Evolutionary conservation across 2,797 vertebrate species (phyloP).

Genomic region (Scleropages formosus): DNA sequence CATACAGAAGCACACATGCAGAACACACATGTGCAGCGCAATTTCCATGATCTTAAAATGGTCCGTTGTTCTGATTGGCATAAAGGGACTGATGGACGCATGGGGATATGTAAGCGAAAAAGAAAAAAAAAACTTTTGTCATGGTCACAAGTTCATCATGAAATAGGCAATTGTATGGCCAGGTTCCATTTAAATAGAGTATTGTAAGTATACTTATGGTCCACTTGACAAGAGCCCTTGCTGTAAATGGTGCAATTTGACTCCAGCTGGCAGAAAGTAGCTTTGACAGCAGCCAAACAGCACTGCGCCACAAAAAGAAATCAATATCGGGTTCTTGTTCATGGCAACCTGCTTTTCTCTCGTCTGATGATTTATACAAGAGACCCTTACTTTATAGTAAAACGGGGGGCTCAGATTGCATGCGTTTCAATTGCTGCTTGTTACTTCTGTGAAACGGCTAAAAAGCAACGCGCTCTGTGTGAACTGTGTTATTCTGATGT

Average conservation of each 20-base stretch:
- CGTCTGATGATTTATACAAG: conserved; percentile 70
- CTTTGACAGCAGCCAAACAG: conserved; percentile 95
- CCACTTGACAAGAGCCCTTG: conserved; percentile 83
- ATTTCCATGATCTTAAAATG: conserved; percentile 32
- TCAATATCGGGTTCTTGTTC: conserved; percentile 93
- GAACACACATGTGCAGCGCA: background rate
- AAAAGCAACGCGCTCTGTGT: background rate
- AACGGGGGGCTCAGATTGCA: conserved; percentile 30
- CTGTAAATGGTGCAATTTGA: conserved; percentile 99
- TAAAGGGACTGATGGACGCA: conserved; percentile 42
- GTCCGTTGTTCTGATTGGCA: conserved; percentile 1
- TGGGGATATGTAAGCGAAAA: conserved; percentile 63
- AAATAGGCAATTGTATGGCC: conserved; percentile 77
- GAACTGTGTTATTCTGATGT: background rate
- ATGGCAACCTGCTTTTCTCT: conserved; percentile 80
- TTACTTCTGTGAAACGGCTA: conserved; percentile 3
- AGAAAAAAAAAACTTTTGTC: conserved; percentile 63
- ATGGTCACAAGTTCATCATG: conserved; percentile 71
- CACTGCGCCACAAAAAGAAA: conserved; percentile 85
- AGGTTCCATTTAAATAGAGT: conserved; percentile 80
- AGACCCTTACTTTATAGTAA: conserved; percentile 45
- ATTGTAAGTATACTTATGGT: conserved; percentile 79
- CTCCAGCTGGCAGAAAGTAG: conserved; percentile 96
- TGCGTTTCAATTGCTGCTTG: conserved; percentile 34
- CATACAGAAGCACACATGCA: conserved; percentile 1